Evolutionary conservation across 2,888 invertebrate species (phyloP), one percentile per base, ranked within the genome.

Genomic region (Drosophila mettleri): DNA sequence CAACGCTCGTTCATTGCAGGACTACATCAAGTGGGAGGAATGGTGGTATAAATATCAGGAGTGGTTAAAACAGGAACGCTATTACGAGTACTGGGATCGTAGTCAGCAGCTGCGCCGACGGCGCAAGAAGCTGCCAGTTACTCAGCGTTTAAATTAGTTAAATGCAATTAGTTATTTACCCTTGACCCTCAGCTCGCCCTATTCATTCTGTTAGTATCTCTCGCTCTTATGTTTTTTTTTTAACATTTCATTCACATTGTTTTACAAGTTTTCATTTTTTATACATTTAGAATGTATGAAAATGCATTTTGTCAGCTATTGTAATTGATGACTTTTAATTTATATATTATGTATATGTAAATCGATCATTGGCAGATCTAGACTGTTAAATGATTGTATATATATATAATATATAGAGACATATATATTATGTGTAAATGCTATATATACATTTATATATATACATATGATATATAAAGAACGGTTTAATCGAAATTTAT

Each of bases 21-120:
- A 97, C 92, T 97, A 97, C 91, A 94, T 97, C 69, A 97, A 97
- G 91, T 97, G 97, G 97, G 97, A 97, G 92, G 97, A 97, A 91
- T 97, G 97, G 97, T 97, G 97, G 97, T 97, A 97, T 93, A 91
- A 92, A 77, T 97, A 97, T 91, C 97, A 97, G 91, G 97, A 97
- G 91, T 97, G 97, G 97, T 92, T 97, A 84, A 97, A 97, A 81
- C 92, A 92, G 80, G 92, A 92, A 88, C 92, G 92, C 63, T 92
- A 92, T 78, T 92, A 92, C 84, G 92, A 92, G 82, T 92, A 91
- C 80, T 92, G 92, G 92, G 92, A 92, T 77, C 89, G 92, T 46
- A 83, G 87, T 34, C 92, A 92, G 67, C 92, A 92, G 82, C 74
- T 92, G 89, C 91, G 92, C 24, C 90, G 92, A 48, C 88, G 92